These are phyloP conservation scores for Alaudala cheleensis DNA, from an alignment of 2,113 vertebrate species.

Conservation along the genomic window DNA sequence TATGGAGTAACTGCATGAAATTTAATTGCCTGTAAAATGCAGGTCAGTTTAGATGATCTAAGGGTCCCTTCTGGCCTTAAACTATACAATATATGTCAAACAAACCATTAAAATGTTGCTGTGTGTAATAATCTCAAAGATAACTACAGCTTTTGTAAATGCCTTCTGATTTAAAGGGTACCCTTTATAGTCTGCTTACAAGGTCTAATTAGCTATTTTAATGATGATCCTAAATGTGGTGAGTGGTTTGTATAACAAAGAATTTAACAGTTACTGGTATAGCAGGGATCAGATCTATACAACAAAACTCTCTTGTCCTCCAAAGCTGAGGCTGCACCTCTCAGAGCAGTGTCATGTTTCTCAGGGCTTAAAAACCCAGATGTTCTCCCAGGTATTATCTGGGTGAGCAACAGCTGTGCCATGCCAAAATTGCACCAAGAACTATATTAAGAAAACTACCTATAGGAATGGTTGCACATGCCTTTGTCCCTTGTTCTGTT, in stretches of 20 bases:
- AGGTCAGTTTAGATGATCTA: constrained; percentile 18
- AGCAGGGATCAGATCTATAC: neutral
- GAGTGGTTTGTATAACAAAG: neutral
- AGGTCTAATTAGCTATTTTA: constrained; percentile 24
- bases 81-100: neutral
- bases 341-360: neutral
- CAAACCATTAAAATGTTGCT: constrained; percentile 1
- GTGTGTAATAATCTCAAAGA: neutral
- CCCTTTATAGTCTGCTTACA: neutral
- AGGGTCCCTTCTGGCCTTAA: constrained; percentile 13
- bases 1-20: neutral
- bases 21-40: constrained; percentile 12
- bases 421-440: neutral
- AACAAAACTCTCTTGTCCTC: neutral
- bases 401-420: neutral
- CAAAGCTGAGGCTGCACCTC: neutral
- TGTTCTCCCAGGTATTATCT: neutral
- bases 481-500: neutral
- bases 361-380: neutral
- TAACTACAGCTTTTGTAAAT: constrained; percentile 9
- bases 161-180: neutral
- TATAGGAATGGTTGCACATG: neutral
- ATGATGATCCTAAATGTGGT: neutral
- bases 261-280: neutral
- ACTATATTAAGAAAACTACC: neutral